These are phyloP conservation scores for Bemisia tabaci DNA, from an alignment of 1,140 invertebrate species.

Conservation along the genomic window DNA sequence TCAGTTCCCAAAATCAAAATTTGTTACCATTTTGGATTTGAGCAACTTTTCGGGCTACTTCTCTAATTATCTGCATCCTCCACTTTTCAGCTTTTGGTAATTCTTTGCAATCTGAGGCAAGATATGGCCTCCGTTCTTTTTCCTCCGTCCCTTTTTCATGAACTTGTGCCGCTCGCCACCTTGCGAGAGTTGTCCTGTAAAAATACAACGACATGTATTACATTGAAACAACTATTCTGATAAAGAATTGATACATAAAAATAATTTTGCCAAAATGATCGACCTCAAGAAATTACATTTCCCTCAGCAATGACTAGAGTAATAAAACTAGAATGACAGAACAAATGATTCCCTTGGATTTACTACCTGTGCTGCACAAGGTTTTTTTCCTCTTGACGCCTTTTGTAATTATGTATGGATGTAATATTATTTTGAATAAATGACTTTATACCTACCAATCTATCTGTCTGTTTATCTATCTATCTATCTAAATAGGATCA, in stretches of 20 bases:
- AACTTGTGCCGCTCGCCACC: conserved; percentile 87
- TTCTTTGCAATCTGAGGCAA: conserved; percentile 86
- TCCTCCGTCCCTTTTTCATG: conserved; percentile 52
- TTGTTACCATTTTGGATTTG: conserved; percentile 88
- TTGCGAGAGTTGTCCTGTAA: conserved; percentile 80
- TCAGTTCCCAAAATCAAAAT: neutral
- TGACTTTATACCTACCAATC: too few relatives aligned
- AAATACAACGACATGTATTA: too few relatives aligned
- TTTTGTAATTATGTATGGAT: too few relatives aligned
- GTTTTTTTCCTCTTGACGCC: too few relatives aligned
- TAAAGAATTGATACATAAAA: conserved; percentile 10
- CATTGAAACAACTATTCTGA: conserved; percentile 19
- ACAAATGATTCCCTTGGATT: neutral
- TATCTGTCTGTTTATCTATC: too few relatives aligned
- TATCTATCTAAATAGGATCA: too few relatives aligned
- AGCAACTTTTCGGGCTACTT: conserved; percentile 97
- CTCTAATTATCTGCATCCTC: conserved; percentile 88
- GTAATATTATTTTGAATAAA: too few relatives aligned
- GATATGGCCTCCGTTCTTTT: conserved; percentile 74
- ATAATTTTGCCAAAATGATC: neutral
- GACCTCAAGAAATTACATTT: neutral
- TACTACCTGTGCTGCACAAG: neutral
- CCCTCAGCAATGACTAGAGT: neutral
- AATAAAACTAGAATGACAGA: too few relatives aligned
- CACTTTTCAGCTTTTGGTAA: conserved; percentile 86